Base-by-base conservation (phyloP, 2,797 vertebrate genomes). In the Ammospiza maritima region DNA sequence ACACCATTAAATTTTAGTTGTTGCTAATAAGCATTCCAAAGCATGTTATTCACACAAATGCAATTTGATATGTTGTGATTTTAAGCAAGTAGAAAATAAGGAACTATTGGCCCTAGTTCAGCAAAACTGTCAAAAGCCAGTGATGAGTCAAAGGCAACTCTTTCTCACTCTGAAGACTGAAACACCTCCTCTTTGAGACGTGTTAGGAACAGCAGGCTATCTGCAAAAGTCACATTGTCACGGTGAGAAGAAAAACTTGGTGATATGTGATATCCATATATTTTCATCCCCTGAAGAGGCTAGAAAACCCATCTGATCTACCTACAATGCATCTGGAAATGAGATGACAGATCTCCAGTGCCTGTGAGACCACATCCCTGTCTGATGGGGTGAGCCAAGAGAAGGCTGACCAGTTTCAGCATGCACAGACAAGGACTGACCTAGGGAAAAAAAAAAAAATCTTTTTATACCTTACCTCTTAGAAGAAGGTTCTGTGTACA, bases 81-180 rank as follows among this genome's bases (percentile, higher is more conserved):
- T 95, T 95, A 93, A 92, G 93, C 85, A 89, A 95, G 89, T 81
- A 95, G 93, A 96, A 96, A 97, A 96, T 96, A 96, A 96, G 95
- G 94, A 95, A 97, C 95, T 97, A 96, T 93, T 96, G 95, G 94
- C 94, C 93, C 89, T 81, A 88, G 93, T 97, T 97, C 96, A 96
- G 92, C 95, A 95, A 96, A 97, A 96, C 95, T 96, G 96, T 97
- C 95, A 96, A 93, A 96, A 96, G 94, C 95, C 96, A 97, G 95
- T 96, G 93, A 97, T 96, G 90, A 97, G 93, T 96, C 96, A 97
- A 96, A 95, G 95, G 94, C 94, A 97, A 96, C 90, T 93, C 89
- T 95, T 96, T 97, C 92, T 96, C 95, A 96, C 95, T 95, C 91
- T 67, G 94, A 96, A 96, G 92, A 93, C 89, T 96, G 94, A 96